Percentiles rank a stretch among this genome's conserved stretches.
Evolutionary conservation across 2,113 vertebrate species (phyloP).

Genomic region (Butastur rufipennis): DNA sequence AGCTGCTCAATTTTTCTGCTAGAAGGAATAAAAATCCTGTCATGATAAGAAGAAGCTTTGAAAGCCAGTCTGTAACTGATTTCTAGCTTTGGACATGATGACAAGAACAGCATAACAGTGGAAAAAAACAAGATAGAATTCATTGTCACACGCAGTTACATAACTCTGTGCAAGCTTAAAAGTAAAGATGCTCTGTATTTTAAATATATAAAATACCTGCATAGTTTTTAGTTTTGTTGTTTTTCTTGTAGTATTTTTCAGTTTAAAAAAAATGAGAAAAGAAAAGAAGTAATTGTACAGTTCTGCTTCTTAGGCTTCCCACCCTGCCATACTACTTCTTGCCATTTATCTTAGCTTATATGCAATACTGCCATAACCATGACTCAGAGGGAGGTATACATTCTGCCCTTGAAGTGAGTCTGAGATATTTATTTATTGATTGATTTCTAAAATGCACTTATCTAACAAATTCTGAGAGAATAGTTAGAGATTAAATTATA

Average conservation of each 20-base stretch:
- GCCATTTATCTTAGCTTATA: background rate
- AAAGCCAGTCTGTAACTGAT: background rate
- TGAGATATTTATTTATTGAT: background rate
- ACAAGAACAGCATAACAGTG: background rate
- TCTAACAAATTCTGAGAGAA: background rate
- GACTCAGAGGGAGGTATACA: background rate
- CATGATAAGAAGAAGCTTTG: background rate
- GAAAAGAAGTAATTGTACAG: background rate
- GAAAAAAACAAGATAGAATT: background rate
- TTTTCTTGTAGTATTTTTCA: background rate
- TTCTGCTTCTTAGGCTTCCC: background rate
- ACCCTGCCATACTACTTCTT: background rate
- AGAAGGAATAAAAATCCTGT: background rate
- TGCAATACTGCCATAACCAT: background rate
- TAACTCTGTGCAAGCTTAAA: background rate
- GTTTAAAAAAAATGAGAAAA: background rate
- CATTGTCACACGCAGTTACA: background rate
- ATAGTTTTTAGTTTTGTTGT: background rate
- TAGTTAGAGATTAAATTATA: background rate
- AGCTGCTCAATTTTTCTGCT: background rate
- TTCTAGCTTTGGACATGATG: background rate
- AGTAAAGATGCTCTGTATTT: background rate
- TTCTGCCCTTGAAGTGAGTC: background rate
- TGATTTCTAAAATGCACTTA: conserved; percentile 5
- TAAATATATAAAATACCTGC: background rate